phyloP scores from a whole-genome alignment of 1,140 invertebrate species.

The Caenorhabditis brenneri region DNA sequence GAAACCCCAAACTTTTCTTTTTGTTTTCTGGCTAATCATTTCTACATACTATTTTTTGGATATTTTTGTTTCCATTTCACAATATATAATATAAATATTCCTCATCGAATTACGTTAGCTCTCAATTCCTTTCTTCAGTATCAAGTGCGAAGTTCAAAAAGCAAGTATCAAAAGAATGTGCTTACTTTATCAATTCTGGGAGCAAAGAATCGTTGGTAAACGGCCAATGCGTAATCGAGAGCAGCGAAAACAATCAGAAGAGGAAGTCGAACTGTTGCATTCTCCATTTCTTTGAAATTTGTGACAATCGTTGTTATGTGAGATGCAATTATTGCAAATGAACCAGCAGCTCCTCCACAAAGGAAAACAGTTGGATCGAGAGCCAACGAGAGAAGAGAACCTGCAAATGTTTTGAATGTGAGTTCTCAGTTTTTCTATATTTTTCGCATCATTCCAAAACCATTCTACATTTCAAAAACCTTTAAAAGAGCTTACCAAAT shows the following conservation, averaged over 20 bases:
- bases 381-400: conserved; percentile 81
- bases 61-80: too few relatives aligned
- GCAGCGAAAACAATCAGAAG: conserved; percentile 80
- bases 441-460: too few relatives aligned
- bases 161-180: background rate
- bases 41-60: too few relatives aligned
- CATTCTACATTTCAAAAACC: too few relatives aligned
- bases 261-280: conserved; percentile 74
- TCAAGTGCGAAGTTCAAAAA: conserved; percentile 70
- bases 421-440: too few relatives aligned
- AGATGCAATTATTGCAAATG: conserved; percentile 90
- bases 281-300: conserved; percentile 81
- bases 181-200: conserved; percentile 47
- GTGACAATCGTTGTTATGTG: conserved; percentile 95
- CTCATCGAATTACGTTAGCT: too few relatives aligned
- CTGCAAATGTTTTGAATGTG: too few relatives aligned
- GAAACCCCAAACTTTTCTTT: too few relatives aligned
- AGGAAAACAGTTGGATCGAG: conserved; percentile 84
- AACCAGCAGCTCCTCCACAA: conserved; percentile 92
- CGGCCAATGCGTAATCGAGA: conserved; percentile 44
- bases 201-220: conserved; percentile 52
- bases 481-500: conserved; percentile 20
- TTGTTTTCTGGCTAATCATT: too few relatives aligned
- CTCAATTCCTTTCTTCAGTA: too few relatives aligned
- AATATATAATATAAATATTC: too few relatives aligned